Evolutionary conservation across 2,113 vertebrate genomes (phyloP).

Genomic region (Sturnira hondurensis): DNA sequence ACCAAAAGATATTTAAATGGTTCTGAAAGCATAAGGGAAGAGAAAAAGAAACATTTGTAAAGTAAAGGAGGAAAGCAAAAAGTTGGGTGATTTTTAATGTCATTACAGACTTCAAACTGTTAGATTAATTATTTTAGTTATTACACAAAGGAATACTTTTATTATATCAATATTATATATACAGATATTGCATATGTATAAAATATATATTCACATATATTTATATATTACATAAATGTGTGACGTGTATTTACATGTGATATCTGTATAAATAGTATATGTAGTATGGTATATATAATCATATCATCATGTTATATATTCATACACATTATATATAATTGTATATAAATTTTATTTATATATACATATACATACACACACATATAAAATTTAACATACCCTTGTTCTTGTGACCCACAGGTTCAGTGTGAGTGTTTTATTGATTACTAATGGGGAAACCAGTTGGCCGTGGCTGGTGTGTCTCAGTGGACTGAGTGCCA

Average conservation of each 20-base stretch:
- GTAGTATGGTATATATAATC: no score
- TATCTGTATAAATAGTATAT: no score
- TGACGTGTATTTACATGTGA: no score
- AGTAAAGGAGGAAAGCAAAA: background rate
- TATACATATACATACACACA: background rate
- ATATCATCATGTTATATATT: no score
- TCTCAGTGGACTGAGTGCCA: no score
- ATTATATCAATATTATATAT: background rate
- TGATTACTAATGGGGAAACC: background rate
- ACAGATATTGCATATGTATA: no score
- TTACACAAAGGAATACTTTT: background rate
- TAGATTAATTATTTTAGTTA: background rate
- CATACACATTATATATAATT: no score
- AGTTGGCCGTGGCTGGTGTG: no score
- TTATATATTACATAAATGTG: no score
- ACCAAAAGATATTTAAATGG: background rate
- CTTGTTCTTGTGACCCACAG: background rate
- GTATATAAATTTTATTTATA: no score
- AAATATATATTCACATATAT: no score
- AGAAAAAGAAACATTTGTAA: background rate
- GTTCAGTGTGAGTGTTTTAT: background rate
- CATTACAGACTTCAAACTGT: background rate
- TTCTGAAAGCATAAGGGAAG: background rate
- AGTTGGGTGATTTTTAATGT: background rate
- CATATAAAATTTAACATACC: background rate